Percentiles rank a stretch among this genome's conserved stretches.
phyloP scores from a whole-genome alignment of 2,888 invertebrate species.

The Aelia acuminata region DNA sequence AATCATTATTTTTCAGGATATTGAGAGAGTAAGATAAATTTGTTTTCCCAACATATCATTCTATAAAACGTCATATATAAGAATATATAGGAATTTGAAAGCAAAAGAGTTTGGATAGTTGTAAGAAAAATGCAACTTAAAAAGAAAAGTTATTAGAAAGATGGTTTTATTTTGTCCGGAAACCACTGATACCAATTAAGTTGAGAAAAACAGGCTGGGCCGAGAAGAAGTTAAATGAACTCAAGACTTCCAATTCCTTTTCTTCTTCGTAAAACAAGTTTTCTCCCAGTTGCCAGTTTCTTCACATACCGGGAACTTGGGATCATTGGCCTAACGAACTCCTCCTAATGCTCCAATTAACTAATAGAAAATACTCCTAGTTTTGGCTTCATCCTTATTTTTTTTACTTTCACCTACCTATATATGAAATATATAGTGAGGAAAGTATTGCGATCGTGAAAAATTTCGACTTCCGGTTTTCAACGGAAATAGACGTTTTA shows the following conservation, averaged over 20 bases:
- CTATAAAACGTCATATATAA: too few relatives aligned
- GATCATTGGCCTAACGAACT: neutral
- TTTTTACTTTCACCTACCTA: too few relatives aligned
- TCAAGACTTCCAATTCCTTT: neutral
- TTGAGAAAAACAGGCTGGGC: neutral
- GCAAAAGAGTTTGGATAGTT: neutral
- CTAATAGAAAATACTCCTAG: neutral
- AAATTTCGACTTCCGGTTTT: too few relatives aligned
- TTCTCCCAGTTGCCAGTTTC: neutral
- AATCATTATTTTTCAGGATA: too few relatives aligned
- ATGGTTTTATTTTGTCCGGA: neutral
- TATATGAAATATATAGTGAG: too few relatives aligned
- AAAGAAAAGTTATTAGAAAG: neutral
- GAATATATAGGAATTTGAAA: neutral
- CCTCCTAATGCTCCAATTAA: neutral
- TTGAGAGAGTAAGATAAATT: too few relatives aligned
- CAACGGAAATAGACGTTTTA: too few relatives aligned
- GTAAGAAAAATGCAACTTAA: neutral
- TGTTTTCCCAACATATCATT: too few relatives aligned
- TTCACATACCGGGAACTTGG: neutral
- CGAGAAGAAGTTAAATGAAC: constrained; percentile 29
- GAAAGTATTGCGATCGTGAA: too few relatives aligned
- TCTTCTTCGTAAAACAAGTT: constrained; percentile 37
- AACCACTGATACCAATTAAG: neutral
- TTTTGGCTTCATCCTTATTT: too few relatives aligned